Base-by-base conservation (phyloP, 2,888 invertebrate species). In the Ganaspis brasiliensis region DNA sequence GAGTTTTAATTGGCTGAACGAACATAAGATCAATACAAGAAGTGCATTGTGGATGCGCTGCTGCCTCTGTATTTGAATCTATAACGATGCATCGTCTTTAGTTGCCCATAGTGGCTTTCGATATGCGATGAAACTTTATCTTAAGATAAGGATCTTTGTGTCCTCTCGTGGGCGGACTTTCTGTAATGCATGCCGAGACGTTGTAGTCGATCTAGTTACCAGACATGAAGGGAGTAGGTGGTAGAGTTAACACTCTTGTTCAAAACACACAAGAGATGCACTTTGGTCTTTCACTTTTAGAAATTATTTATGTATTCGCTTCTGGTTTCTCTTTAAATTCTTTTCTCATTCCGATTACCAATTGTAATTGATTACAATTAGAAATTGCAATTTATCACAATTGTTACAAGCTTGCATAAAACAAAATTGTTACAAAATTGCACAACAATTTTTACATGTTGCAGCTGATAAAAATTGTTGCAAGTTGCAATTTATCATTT, bases 121-220 rank as follows among this genome's bases (percentile, higher is more conserved):
- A 81, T 82, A 79, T 79, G 82, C 79, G 73, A 72, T 67, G 73
- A 71, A 79, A 79, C 79, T 80, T 83, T 83, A 83, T 85, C 82
- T 79, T 67, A 37, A 45, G 61, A 61, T 59, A 75, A 77, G 75
- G 81, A 83, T 83, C 82, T 79, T 75, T 83, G 85, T 85, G 86
- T 83, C 86, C 82, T 83, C 82, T 82, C 83, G 88, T 88, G 87
- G 89, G 87, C 87, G 88, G 83, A 89, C 88, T 89, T 89, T 87
- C 87, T 88, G 83, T 77, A 81, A 37, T 81, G 78, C 79, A 81
- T 71, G 73, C 56, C 49, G 67, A 31, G 75, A 75, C 73, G 59
- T 77, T 77, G 77, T 72, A 73, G 67, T 63, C 63, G 40, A 63
- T 63, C 63, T 63, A 63, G 63, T 37, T 63, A 40, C 63, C 37